A percentile compares a stretch with the other conserved stretches of the same genome.
These are phyloP conservation scores for Poecilia gillii DNA, from an alignment of 2,797 vertebrate genomes.

Conservation along the genomic window DNA sequence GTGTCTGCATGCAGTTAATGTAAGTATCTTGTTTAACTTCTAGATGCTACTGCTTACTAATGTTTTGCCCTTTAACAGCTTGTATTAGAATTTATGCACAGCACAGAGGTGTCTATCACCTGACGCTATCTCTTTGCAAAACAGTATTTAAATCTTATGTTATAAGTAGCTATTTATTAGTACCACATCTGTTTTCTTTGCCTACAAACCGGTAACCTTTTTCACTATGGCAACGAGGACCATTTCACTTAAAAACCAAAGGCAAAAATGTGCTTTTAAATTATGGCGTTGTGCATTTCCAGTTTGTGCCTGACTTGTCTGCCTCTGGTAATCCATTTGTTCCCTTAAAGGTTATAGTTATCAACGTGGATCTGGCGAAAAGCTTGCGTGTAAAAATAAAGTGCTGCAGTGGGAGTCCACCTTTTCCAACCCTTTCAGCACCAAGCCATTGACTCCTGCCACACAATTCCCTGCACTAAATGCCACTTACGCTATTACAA, in stretches of 20 bases:
- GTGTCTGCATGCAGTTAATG: not conserved
- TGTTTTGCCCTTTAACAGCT: slow-evolving; percentile 18
- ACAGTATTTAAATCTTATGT: slow-evolving; percentile 17
- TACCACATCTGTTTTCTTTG: not conserved
- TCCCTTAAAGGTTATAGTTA: slow-evolving; percentile 82
- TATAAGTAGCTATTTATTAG: slow-evolving; percentile 1
- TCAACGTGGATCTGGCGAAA: slow-evolving; percentile 72
- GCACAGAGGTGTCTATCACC: slow-evolving; percentile 21
- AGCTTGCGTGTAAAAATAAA: slow-evolving; percentile 76
- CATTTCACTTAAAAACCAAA: slow-evolving; percentile 30
- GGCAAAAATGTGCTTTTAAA: slow-evolving; percentile 44
- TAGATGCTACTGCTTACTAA: not conserved
- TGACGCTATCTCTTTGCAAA: slow-evolving; percentile 31
- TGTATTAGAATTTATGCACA: slow-evolving; percentile 24
- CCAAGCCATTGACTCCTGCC: slow-evolving; percentile 80
- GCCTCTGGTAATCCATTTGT: slow-evolving; percentile 75
- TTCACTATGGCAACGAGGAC: slow-evolving; percentile 15
- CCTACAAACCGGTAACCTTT: slow-evolving; percentile 22
- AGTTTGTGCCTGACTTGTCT: slow-evolving; percentile 57
- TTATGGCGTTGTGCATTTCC: slow-evolving; percentile 48
- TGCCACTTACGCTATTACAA: slow-evolving; percentile 86
- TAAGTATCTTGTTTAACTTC: not conserved
- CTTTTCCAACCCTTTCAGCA: slow-evolving; percentile 78
- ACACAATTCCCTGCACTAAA: slow-evolving; percentile 81
- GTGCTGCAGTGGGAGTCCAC: slow-evolving; percentile 75